Evolutionary conservation across 2,797 vertebrate species (phyloP).

Genomic region (Natrix natrix): DNA sequence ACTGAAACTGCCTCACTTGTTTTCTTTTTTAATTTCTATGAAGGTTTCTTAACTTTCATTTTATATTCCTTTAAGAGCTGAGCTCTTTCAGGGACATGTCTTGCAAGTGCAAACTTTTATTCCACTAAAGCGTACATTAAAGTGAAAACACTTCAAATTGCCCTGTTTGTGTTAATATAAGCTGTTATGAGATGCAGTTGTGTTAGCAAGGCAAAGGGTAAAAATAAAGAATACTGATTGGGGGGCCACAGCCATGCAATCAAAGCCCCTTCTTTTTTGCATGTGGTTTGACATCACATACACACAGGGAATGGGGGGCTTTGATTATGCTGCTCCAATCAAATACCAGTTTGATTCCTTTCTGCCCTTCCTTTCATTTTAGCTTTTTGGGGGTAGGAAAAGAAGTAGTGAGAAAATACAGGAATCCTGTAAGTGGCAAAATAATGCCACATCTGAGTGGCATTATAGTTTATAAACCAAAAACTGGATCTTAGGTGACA

Average conservation of each 20-base stretch:
- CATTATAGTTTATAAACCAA: background rate
- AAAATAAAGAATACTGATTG: background rate
- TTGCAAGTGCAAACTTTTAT: background rate
- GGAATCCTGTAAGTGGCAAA: too few species aligned
- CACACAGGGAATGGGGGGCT: background rate
- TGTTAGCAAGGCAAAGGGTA: background rate
- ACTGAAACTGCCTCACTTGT: background rate
- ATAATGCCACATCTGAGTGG: too few species aligned
- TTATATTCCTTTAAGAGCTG: background rate
- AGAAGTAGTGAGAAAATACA: too few species aligned
- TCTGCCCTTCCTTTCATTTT: too few species aligned
- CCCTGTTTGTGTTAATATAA: background rate
- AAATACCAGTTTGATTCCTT: too few species aligned
- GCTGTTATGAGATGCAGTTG: background rate
- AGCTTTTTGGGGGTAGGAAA: too few species aligned
- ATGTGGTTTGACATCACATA: background rate
- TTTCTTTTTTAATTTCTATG: background rate
- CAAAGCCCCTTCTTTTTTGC: background rate
- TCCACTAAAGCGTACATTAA: background rate
- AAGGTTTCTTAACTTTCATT: background rate
- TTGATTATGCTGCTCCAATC: background rate
- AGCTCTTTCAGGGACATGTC: background rate
- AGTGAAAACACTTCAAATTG: background rate
- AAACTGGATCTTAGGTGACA: background rate
- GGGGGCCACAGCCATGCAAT: background rate